Percentiles rank a stretch among this genome's conserved stretches.
Conservation (phyloP, 2,113 vertebrate genomes). For the Psophia crepitans region DNA sequence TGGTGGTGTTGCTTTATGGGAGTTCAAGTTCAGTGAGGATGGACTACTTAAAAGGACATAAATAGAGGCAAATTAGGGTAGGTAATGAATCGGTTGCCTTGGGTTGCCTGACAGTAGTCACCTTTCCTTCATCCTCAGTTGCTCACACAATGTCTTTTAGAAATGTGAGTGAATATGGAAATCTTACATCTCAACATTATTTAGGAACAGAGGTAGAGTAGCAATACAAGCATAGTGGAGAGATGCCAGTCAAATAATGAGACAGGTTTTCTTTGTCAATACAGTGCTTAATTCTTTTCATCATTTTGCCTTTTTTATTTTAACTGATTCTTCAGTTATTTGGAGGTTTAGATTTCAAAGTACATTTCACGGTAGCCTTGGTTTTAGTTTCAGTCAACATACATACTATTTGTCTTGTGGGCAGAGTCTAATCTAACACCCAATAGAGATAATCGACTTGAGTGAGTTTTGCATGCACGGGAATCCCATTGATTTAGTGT, state of each 20-base stretch:
- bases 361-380: not conserved
- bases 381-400: not conserved
- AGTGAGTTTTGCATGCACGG: not conserved
- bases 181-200: not conserved
- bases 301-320: not conserved
- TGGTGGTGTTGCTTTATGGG: conserved; percentile 62
- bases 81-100: not conserved
- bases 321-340: not conserved
- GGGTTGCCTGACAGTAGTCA: not conserved
- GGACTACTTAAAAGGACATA: not conserved
- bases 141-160: not conserved
- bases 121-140: not conserved
- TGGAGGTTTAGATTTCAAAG: not conserved
- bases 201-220: not conserved
- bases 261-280: not conserved
- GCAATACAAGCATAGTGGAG: not conserved
- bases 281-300: not conserved
- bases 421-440: not conserved
- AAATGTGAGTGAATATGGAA: not conserved
- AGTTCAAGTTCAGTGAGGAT: not conserved
- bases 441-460: not conserved
- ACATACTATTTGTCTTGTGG: not conserved
- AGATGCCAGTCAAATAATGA: not conserved
- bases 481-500: not conserved
- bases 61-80: not conserved